phyloP scores from a whole-genome alignment of 1,140 invertebrate genomes.

The Cephus cinctus region DNA sequence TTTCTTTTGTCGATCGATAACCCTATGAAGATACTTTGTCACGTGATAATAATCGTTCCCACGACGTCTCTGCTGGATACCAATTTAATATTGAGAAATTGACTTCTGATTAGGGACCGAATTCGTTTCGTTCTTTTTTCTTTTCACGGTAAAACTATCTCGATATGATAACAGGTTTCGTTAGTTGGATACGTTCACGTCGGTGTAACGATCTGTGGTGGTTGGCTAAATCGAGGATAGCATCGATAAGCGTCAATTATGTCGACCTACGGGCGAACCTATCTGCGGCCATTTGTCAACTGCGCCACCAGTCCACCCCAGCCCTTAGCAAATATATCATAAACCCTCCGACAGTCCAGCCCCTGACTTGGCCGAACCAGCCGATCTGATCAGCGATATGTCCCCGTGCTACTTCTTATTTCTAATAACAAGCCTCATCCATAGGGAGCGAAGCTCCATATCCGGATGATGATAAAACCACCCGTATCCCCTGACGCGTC shows the following conservation, averaged over 20 bases:
- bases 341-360: neutral
- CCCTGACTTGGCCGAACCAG: neutral
- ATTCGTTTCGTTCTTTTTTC: no score
- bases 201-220: no score
- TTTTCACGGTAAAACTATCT: no score
- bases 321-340: neutral
- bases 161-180: no score
- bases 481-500: no score
- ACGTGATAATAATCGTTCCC: no score
- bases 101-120: no score
- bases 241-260: conserved; percentile 6
- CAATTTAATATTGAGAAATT: no score
- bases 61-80: no score
- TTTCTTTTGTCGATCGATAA: no score
- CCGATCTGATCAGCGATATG: conserved; percentile 1
- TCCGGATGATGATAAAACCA: neutral
- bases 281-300: conserved; percentile 5
- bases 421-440: neutral
- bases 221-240: conserved; percentile 1
- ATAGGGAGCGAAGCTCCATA: neutral
- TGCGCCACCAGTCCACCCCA: neutral
- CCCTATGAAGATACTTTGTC: no score
- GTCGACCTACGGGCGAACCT: neutral
- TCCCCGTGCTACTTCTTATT: neutral
- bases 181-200: no score